Percentiles rank a stretch among this genome's conserved stretches.
phyloP scores from a whole-genome alignment of 2,888 invertebrate species.

The Microctonus hyperodae region DNA sequence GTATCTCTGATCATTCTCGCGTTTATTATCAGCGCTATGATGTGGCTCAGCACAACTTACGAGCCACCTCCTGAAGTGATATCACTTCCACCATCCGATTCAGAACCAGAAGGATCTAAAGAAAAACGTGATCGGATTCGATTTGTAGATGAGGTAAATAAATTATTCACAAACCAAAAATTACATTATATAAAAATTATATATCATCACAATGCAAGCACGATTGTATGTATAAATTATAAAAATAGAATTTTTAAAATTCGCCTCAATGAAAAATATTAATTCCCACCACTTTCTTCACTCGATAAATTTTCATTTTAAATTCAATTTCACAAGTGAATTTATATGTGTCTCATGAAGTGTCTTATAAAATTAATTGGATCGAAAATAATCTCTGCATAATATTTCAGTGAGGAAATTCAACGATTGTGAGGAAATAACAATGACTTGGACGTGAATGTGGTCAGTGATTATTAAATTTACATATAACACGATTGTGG shows the following conservation, averaged over 20 bases:
- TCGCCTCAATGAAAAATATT: too few species aligned
- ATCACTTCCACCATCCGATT: background rate
- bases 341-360: too few species aligned
- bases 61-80: constrained; percentile 11
- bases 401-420: background rate
- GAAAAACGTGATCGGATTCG: constrained; percentile 3
- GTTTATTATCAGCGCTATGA: constrained; percentile 27
- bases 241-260: too few species aligned
- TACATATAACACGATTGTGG: constrained; percentile 11
- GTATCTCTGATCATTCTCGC: constrained; percentile 30
- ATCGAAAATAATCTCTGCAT: background rate
- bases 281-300: too few species aligned
- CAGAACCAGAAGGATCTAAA: background rate
- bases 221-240: too few species aligned
- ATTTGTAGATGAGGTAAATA: background rate
- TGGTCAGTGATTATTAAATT: background rate
- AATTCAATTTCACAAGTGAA: too few species aligned
- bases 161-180: background rate
- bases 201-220: too few species aligned
- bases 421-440: background rate
- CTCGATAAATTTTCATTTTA: too few species aligned
- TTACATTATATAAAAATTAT: background rate
- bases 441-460: background rate
- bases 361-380: background rate
- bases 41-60: constrained; percentile 34